Evolutionary conservation across 2,797 vertebrate genomes (phyloP), one percentile per base, ranked within the genome.

Genomic region (Pelochelys cantorii): DNA sequence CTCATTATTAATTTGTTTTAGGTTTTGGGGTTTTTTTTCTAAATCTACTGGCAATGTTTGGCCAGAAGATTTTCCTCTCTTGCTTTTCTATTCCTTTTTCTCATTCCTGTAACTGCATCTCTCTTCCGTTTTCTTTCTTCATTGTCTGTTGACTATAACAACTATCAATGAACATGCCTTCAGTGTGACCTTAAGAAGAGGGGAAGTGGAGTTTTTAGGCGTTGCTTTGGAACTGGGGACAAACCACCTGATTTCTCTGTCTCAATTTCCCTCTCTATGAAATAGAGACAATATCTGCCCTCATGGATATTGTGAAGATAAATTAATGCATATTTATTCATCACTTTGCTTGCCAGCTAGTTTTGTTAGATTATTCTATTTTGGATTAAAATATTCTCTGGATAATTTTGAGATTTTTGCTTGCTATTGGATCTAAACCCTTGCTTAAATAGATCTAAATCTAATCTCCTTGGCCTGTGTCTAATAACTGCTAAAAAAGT

Each of bases 151-250:
- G 71, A 42, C 37, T 11, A n/a, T 34, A 27, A 75, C 27, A 75
- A 48, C 37, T 8, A 27, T 23, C 11, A 11, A 25, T 75, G 11
- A 27, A 48, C 22, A 4, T 27, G 23, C 14, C 20, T 25, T 75
- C 22, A 48, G 20, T 48, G 12, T 48, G 20, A 27, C 2, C 57
- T 0, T 1, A 62, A 77, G 90, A 82, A 37, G 3, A 0, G 13
- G 62, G 9, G 62, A n/a, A 37, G 48, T 60, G 84, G 15, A 25
- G 4, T 29, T 3, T 27, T 48, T 42, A 48, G 37, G 42, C 48
- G 3, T 68, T 68, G n/a, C 65, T 68, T 34, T 34, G 65, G n/a
- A 68, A 68, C n/a, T 17, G 10, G 17, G 17, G 17, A 68, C 17
- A 68, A 34, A 17, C 34, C 31, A 68, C 17, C 34, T 65, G 62